phyloP scores from a whole-genome alignment of 2,113 vertebrate genomes.

The Puma concolor region DNA sequence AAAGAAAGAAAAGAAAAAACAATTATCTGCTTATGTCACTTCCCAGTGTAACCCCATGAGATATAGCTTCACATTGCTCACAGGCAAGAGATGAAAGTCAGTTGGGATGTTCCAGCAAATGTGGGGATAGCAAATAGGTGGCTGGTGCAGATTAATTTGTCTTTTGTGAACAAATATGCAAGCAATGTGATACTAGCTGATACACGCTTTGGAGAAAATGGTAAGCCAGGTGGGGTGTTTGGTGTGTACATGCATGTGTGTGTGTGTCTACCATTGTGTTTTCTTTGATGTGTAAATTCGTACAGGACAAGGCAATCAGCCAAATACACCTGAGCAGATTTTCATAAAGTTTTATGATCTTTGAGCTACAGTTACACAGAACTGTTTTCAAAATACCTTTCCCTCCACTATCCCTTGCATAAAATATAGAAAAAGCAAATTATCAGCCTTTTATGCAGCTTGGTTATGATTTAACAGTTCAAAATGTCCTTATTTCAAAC shows the following conservation, averaged over 20 bases:
- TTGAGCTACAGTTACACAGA: neutral
- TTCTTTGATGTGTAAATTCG: neutral
- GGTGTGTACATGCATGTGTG: fast-evolving
- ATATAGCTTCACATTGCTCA: neutral
- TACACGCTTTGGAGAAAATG: neutral
- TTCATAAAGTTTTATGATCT: conserved; percentile 12
- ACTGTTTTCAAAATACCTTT: neutral
- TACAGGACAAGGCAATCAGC: neutral
- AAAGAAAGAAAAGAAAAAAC: too few species aligned
- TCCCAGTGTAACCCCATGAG: neutral
- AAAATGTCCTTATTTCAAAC: conserved; percentile 53
- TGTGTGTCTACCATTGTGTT: neutral
- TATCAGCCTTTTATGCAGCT: neutral
- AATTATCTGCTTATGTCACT: neutral
- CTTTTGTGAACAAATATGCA: neutral
- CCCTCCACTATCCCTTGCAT: neutral
- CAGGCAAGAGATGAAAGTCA: neutral
- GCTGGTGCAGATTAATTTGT: neutral
- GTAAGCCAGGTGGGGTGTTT: neutral
- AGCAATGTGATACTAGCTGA: neutral
- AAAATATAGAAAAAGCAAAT: conserved; percentile 25
- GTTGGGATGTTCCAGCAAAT: neutral
- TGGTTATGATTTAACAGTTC: conserved; percentile 48
- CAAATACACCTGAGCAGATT: neutral
- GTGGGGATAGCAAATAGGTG: neutral